Percentiles rank a stretch among this genome's conserved stretches.
These are phyloP conservation scores for Drosophila suboccidentalis DNA, from an alignment of 2,888 invertebrate species.

Conservation along the genomic window DNA sequence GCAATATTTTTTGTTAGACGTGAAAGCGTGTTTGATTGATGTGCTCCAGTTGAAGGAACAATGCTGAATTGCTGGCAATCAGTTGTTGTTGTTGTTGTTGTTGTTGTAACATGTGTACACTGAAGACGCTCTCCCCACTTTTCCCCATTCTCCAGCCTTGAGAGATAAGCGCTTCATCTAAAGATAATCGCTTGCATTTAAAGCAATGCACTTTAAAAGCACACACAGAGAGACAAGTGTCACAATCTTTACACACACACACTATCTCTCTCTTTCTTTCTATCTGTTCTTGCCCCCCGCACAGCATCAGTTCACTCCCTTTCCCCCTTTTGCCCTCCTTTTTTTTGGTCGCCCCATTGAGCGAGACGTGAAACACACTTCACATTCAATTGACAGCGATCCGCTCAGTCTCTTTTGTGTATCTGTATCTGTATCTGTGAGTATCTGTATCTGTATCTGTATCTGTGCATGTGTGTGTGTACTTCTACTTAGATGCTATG, in stretches of 20 bases:
- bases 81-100: conserved; percentile 12
- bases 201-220: conserved; percentile 37
- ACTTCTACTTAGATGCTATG: conserved; percentile 57
- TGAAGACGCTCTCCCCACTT: background rate
- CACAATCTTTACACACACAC: conserved; percentile 14
- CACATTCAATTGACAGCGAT: conserved; percentile 60
- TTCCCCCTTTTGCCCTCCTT: background rate
- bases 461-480: conserved; percentile 21
- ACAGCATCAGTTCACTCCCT: background rate
- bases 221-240: conserved; percentile 48
- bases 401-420: conserved; percentile 10
- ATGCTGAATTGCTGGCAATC: conserved; percentile 13
- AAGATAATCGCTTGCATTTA: conserved; percentile 55
- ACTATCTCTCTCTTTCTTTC: background rate
- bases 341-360: conserved; percentile 6
- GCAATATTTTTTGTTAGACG: background rate
- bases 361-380: conserved; percentile 45
- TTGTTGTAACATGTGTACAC: conserved; percentile 12
- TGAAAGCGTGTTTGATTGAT: conserved; percentile 17
- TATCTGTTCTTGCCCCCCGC: conserved; percentile 3
- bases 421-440: background rate
- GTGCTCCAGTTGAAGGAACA: conserved; percentile 22
- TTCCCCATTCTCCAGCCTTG: background rate
- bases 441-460: conserved; percentile 8
- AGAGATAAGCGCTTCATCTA: conserved; percentile 39